Evolutionary conservation across 2,888 invertebrate species (phyloP), one percentile per base, ranked within the genome.

Genomic region (Orthonychiurus folsomi): DNA sequence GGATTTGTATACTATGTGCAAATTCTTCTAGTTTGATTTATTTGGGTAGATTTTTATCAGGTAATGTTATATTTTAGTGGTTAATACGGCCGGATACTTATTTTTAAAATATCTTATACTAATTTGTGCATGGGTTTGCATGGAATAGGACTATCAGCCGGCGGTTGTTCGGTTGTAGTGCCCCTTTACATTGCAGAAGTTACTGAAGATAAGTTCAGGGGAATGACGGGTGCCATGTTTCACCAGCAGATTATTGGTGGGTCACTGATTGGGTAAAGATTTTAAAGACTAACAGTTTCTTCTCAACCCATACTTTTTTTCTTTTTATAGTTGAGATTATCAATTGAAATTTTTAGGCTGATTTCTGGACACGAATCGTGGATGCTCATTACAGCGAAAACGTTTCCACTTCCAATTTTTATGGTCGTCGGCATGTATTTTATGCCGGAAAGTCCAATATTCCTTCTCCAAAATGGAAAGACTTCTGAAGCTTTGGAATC

Each of bases 401-500:
- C 37, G 15, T 9, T 37, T 5, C 37, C 37, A 5, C 5, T 88
- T 3, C 86, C 92, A 0, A 74, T 90, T 0, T 72, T 88, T 3
- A 72, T 88, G 2, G 87, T 89, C 71, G 85, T 85, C 0, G 78
- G 86, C 1, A 88, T 91, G 77, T 82, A 87, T 73, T 86, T 89
- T 72, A 88, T 93, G 84, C 94, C 93, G 0, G 94, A 71, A 26
- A 62, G 66, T 9, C 89, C 75, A 87, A 82, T 84, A 9, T 87
- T 85, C 78, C 77, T 89, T 50, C 76, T 87, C 57, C 82, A 85
- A 73, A 81, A 80, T 75, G 74, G 74, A 24, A 63, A 78, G 21
- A 74, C 79, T 20, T 76, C 78, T 50, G 84, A 83, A 60, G 93
- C 93, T 0, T 79, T 82, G 3, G 79, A 83, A 54, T 83, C 90